Conservation (phyloP, 2,888 invertebrate species). For the Euzophera pinguis region DNA sequence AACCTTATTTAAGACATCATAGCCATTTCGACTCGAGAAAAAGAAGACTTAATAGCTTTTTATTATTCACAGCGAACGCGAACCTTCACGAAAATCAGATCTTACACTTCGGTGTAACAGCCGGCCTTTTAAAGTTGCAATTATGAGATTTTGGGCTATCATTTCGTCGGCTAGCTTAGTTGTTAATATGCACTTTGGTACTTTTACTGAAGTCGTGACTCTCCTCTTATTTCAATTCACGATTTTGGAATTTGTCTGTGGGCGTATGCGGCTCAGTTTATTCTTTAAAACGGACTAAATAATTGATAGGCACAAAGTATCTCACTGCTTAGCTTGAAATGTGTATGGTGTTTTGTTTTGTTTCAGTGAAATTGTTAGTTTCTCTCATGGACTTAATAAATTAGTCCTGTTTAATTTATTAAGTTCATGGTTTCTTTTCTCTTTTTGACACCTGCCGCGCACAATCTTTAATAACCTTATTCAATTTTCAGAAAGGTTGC, state of each 20-base stretch:
- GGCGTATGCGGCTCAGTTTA: conserved; percentile 11
- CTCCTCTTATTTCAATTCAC: conserved; percentile 38
- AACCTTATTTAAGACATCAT: too few species aligned
- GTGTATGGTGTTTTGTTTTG: neutral
- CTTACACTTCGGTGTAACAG: conserved; percentile 35
- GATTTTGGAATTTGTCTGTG: conserved; percentile 46
- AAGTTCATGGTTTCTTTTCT: too few species aligned
- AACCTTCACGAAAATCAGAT: conserved; percentile 15
- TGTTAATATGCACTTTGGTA: conserved; percentile 44
- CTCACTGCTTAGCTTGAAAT: conserved; percentile 1
- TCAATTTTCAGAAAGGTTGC: too few species aligned
- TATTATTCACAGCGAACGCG: neutral
- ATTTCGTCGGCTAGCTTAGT: conserved; percentile 53
- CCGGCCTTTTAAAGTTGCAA: conserved; percentile 37
- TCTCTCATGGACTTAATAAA: too few species aligned
- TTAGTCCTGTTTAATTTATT: too few species aligned
- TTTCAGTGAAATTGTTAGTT: neutral
- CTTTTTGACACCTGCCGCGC: too few species aligned
- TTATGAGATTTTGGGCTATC: conserved; percentile 56
- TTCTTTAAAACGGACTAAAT: conserved; percentile 16
- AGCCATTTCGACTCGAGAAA: too few species aligned
- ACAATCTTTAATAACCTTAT: too few species aligned
- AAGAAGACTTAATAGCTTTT: too few species aligned
- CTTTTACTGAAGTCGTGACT: conserved; percentile 51
- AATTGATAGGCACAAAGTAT: conserved; percentile 7